These are phyloP conservation scores for Melanotaenia boesemani DNA, from an alignment of 2,797 vertebrate genomes.

Conservation along the genomic window DNA sequence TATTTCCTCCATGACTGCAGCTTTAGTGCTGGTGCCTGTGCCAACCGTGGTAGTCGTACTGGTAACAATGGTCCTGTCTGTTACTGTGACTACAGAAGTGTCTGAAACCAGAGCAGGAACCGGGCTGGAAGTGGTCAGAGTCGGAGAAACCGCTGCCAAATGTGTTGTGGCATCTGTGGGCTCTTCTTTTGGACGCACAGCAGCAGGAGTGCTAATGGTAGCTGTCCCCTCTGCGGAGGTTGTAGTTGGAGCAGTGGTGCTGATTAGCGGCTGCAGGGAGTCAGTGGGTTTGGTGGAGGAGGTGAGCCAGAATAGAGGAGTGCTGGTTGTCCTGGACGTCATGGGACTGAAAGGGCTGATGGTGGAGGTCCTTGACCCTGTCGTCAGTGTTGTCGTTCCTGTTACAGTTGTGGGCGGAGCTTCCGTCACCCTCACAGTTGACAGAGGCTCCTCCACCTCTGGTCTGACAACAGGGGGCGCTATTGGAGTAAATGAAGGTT, in stretches of 20 bases:
- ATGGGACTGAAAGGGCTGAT: constrained; percentile 36
- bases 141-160: constrained; percentile 30
- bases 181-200: constrained; percentile 31
- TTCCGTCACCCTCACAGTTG: constrained; percentile 61
- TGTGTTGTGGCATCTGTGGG: constrained; percentile 59
- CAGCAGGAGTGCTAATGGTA: constrained; percentile 40
- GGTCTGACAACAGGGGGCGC: constrained; percentile 43
- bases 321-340: constrained; percentile 52
- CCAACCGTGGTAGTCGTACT: constrained; percentile 23
- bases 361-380: constrained; percentile 11
- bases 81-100: constrained; percentile 38
- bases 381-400: constrained; percentile 43
- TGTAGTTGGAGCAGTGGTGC: constrained; percentile 17
- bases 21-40: constrained; percentile 50
- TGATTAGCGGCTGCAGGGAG: background rate
- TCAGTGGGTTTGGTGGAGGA: constrained; percentile 32
- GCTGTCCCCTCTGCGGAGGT: constrained; percentile 29
- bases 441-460: constrained; percentile 44
- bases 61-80: constrained; percentile 52
- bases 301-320: constrained; percentile 60
- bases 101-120: constrained; percentile 40
- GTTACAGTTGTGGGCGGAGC: constrained; percentile 10
- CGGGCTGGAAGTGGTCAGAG: constrained; percentile 42
- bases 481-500: constrained; percentile 21
- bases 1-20: constrained; percentile 43